Evolutionary conservation across 2,888 invertebrate species (phyloP).

Genomic region (Dysmachus trigonus): DNA sequence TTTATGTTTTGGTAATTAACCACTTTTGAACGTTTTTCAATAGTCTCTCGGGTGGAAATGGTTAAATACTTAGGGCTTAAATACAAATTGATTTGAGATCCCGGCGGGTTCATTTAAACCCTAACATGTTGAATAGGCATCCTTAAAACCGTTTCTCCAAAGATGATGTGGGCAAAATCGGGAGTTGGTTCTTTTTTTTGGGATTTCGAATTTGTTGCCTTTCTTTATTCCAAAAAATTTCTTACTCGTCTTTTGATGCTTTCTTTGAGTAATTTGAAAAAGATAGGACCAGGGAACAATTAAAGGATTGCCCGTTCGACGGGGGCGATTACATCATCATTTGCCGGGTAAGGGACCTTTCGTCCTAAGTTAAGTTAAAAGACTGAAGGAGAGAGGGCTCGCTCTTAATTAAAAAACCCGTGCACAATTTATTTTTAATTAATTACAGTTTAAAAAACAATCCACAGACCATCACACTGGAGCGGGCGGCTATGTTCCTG

Average conservation of each 20-base stretch:
- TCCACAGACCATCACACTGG: not conserved
- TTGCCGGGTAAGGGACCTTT: not conserved
- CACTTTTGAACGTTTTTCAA: no score
- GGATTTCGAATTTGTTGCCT: not conserved
- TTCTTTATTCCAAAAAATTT: not conserved
- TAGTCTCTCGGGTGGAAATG: no score
- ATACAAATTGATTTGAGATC: not conserved
- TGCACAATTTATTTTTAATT: constrained; percentile 41
- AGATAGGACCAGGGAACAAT: not conserved
- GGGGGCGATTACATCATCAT: not conserved
- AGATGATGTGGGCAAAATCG: not conserved
- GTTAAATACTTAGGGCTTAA: not conserved
- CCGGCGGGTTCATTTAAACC: no score
- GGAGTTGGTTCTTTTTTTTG: not conserved
- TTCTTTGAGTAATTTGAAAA: not conserved
- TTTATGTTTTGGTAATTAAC: no score
- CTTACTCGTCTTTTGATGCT: not conserved
- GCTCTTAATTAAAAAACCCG: constrained; percentile 37
- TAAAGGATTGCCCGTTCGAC: not conserved
- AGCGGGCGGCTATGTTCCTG: not conserved
- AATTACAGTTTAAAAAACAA: constrained; percentile 33
- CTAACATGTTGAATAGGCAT: not conserved
- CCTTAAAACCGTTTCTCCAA: no score
- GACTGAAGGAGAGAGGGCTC: not conserved
- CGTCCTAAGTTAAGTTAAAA: not conserved